A percentile compares a stretch with the other conserved stretches of the same genome.
Conservation (phyloP, 2,797 vertebrate genomes). For the Bovichtus variegatus region DNA sequence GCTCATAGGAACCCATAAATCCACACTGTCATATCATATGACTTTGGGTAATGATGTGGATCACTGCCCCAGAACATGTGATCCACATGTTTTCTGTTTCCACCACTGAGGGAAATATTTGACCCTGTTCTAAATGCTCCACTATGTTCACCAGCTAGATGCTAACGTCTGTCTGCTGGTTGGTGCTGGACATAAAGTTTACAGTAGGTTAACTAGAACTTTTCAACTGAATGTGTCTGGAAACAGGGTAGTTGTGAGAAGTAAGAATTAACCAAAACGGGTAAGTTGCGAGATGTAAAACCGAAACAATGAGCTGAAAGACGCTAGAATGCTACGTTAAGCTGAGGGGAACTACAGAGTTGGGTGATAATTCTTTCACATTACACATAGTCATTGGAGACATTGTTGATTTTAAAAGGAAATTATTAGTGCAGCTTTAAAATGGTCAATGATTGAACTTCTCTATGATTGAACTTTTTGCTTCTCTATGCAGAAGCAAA, state of each 20-base stretch:
- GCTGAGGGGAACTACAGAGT: too few species aligned
- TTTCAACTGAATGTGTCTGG: neutral
- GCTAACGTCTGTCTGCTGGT: neutral
- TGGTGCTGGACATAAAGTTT: neutral
- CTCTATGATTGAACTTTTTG: too few species aligned
- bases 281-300: neutral
- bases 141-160: neutral
- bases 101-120: neutral
- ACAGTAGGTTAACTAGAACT: neutral
- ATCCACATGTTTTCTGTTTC: neutral
- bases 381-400: too few species aligned
- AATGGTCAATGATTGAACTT: neutral
- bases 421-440: neutral
- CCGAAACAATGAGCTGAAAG: neutral
- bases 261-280: too few species aligned
- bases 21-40: conserved; percentile 21
- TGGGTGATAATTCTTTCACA: too few species aligned
- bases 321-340: too few species aligned
- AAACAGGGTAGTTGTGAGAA: neutral
- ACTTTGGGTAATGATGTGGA: conserved; percentile 13
- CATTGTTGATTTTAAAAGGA: neutral
- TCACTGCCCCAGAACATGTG: neutral
- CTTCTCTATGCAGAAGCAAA: too few species aligned
- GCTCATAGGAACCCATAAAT: neutral
- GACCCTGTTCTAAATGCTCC: neutral